These are phyloP conservation scores for Pempheris klunzingeri DNA, from an alignment of 2,797 vertebrate species.

Conservation along the genomic window DNA sequence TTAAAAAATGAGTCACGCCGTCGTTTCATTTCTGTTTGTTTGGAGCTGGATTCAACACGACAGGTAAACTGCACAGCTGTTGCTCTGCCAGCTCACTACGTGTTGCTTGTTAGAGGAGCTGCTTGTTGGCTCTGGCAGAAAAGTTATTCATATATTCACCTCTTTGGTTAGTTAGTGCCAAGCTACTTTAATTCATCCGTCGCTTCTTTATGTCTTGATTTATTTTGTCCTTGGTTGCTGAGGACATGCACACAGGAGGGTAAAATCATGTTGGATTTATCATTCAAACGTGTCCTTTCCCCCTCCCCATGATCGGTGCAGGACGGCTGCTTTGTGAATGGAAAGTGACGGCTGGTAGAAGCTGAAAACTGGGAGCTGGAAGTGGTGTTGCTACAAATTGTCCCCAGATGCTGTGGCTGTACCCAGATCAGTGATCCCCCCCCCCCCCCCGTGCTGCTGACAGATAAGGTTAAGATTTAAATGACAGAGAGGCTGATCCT, in stretches of 20 bases:
- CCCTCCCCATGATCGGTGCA: not conserved
- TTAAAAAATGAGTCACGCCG: conserved; percentile 29
- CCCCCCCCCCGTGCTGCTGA: conserved; percentile 6
- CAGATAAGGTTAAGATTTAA: conserved; percentile 24
- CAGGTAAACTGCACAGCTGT: conserved; percentile 7
- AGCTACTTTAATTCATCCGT: not conserved
- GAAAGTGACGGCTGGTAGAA: conserved; percentile 11
- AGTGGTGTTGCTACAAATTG: not conserved
- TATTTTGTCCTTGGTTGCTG: not conserved
- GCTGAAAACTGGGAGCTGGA: conserved; percentile 10
- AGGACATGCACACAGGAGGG: not conserved
- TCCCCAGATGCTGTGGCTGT: conserved; percentile 1
- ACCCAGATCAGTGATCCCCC: conserved; percentile 10
- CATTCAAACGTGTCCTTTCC: not conserved
- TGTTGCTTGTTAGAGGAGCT: not conserved
- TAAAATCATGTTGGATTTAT: not conserved
- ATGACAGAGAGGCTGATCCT: conserved; percentile 10
- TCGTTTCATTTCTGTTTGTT: conserved; percentile 38
- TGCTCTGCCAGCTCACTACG: conserved; percentile 9
- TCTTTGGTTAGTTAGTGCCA: not conserved
- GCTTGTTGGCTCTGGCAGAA: not conserved
- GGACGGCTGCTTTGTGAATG: conserved; percentile 2
- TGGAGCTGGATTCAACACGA: conserved; percentile 1
- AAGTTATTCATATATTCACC: not conserved
- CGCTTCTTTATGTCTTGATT: not conserved